Base-by-base conservation (phyloP, 2,797 vertebrate species). In the Chanos chanos region DNA sequence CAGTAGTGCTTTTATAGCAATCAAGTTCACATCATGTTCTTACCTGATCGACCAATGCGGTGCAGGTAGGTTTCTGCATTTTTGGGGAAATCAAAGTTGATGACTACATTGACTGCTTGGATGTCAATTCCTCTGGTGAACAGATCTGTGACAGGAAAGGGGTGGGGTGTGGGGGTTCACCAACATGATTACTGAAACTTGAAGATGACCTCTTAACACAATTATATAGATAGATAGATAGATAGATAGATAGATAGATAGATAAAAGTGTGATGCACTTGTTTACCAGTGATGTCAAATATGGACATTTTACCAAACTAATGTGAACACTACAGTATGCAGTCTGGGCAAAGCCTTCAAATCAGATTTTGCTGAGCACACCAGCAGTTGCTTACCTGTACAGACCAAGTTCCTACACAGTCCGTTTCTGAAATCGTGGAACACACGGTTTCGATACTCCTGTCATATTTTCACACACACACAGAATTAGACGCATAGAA, bases 61-160 rank as follows among this genome's bases (percentile, higher is more conserved):
- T 92, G 90, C 33, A 92, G 85, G 76, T 92, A 92, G 1, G 90
- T 92, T 75, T 91, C 90, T 0, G 90, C 89, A 4, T 90, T 91
- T 79, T 85, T 92, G 22, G 90, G 90, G 72, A 92, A 92, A 77
- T 92, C 90, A 13, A 92, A 92, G 80, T 92, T 92, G 76, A 92
- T 92, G 69, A 92, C 90, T 0, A 92, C 90, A 18, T 92, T 92
- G 70, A 92, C 90, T 1, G 90, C 89, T 80, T 92, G 90, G 78
- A 92, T 91, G 72, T 92, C 90, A 52, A 92, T 92, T 64, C 90
- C 90, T 86, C 90, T 83, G 69, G 90, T 92, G 82, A 92, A 92
- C 16, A 92, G 86, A 83, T 92, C 90, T 92, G 30, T 24, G 3
- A 44, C 30, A 49, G 10, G 48, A 13, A 33, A 52, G 7, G 8